Conservation (phyloP, 92 coral and sea anemone species). For the Parazoanthus atlanticus region DNA sequence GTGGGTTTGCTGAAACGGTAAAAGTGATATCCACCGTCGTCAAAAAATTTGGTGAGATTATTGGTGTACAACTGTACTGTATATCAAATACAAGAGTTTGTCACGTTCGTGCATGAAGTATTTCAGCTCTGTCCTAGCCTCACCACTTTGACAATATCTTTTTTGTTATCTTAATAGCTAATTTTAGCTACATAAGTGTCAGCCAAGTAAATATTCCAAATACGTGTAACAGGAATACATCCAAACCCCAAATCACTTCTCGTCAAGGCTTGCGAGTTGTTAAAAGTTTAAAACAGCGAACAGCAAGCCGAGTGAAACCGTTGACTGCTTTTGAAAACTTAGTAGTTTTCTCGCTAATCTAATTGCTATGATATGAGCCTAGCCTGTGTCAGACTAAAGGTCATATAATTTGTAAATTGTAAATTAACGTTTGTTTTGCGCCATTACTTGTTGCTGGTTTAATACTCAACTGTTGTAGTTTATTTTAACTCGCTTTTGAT, state of each 20-base stretch:
- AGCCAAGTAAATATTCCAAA: not conserved
- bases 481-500: too few species aligned
- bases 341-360: not conserved
- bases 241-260: too few species aligned
- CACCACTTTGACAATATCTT: not conserved
- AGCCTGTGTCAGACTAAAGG: not conserved
- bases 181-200: not conserved
- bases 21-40: too few species aligned
- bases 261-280: too few species aligned
- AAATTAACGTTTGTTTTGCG: not conserved
- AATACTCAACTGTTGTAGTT: not conserved
- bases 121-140: not conserved
- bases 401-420: not conserved
- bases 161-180: not conserved
- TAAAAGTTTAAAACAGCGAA: not conserved
- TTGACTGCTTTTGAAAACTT: not conserved
- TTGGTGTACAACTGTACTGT: too few species aligned
- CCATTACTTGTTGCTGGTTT: not conserved
- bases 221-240: not conserved
- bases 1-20: too few species aligned
- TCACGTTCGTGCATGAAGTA: not conserved
- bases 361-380: not conserved
- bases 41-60: too few species aligned
- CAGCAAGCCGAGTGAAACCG: not conserved
- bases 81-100: too few species aligned